A percentile compares a stretch with the other conserved stretches of the same genome.
Conservation (phyloP, 2,888 invertebrate species). For the Leptopilina drosophilae region DNA sequence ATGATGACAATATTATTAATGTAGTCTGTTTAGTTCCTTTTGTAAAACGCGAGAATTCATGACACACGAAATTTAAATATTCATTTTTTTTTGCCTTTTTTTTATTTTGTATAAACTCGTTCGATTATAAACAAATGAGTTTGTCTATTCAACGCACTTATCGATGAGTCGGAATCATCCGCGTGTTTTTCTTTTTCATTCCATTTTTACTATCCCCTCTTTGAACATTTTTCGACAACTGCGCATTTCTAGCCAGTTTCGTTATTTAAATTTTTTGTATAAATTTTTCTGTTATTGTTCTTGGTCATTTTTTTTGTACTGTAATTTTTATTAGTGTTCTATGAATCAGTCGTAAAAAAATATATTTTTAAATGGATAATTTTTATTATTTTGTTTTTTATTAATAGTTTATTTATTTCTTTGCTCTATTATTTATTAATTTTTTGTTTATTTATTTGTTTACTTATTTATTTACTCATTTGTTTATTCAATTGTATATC, state of each 20-base stretch:
- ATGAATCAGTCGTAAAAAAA: no score
- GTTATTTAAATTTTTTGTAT: neutral
- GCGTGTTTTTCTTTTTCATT: neutral
- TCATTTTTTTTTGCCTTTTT: neutral
- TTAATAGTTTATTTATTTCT: no score
- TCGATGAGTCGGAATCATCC: slow-evolving; percentile 13
- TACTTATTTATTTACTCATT: no score
- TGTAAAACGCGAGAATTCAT: slow-evolving; percentile 3
- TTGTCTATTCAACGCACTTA: slow-evolving; percentile 20
- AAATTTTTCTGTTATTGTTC: neutral
- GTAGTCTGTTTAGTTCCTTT: slow-evolving; percentile 17
- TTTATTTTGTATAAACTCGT: neutral
- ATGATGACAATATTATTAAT: neutral
- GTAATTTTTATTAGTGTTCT: no score
- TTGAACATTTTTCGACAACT: neutral
- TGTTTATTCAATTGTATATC: no score
- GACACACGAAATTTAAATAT: slow-evolving; percentile 18
- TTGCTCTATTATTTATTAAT: no score
- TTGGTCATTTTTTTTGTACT: neutral
- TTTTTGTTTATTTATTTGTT: no score
- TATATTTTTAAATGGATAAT: no score
- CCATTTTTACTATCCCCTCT: neutral
- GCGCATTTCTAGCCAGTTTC: slow-evolving; percentile 9
- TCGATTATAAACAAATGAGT: slow-evolving; percentile 6
- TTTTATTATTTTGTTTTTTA: no score